A percentile compares a stretch with the other conserved stretches of the same genome.
These are phyloP conservation scores for Sarcophaga peregrina DNA, from an alignment of 1,140 invertebrate species.

Conservation along the genomic window DNA sequence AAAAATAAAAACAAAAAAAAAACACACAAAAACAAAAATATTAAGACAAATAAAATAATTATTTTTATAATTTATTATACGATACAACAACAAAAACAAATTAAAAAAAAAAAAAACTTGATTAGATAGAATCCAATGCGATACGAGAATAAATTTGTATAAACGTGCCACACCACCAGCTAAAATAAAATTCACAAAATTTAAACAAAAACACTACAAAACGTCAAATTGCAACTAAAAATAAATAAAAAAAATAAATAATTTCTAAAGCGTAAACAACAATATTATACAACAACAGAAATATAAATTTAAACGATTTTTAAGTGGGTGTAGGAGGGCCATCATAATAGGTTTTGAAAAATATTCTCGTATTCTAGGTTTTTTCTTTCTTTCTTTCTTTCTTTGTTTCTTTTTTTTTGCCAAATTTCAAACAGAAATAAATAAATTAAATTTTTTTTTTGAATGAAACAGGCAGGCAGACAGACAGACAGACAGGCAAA, in stretches of 20 bases:
- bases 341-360: background rate
- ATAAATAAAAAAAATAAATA: background rate
- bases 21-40: constrained; percentile 14
- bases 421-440: background rate
- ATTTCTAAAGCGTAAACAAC: background rate
- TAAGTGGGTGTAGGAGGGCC: constrained; percentile 3
- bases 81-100: background rate
- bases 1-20: background rate
- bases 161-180: too few species aligned
- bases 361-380: too few species aligned
- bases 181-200: background rate
- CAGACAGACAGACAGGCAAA: too few species aligned
- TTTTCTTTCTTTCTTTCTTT: background rate
- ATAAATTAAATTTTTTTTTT: background rate
- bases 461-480: background rate
- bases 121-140: too few species aligned
- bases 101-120: too few species aligned
- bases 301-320: background rate
- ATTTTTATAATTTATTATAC: background rate
- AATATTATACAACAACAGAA: background rate
- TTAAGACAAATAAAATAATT: background rate
- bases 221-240: background rate
- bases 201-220: background rate
- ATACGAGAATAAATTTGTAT: too few species aligned
- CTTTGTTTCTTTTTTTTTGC: background rate